These are phyloP conservation scores for Neomonachus schauinslandi DNA, from an alignment of 2,113 vertebrate species.

Conservation along the genomic window DNA sequence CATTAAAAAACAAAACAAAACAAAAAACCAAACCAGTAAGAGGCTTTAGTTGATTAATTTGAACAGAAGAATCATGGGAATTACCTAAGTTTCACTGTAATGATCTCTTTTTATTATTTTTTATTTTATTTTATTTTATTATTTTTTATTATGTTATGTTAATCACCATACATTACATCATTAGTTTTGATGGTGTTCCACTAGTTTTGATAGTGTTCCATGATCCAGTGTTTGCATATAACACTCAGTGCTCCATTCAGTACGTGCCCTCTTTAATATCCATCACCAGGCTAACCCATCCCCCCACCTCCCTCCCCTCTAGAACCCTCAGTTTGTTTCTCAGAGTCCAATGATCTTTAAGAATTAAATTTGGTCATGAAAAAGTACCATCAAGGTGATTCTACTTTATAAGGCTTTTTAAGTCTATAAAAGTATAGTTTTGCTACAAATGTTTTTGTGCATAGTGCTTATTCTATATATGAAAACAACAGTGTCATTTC, in stretches of 20 bases:
- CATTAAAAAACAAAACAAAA: neutral
- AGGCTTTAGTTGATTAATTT: neutral
- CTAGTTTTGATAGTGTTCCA: too few species aligned
- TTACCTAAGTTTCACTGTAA: neutral
- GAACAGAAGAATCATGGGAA: neutral
- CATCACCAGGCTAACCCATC: too few species aligned
- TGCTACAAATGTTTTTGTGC: neutral
- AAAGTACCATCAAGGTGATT: neutral
- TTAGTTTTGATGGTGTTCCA: too few species aligned
- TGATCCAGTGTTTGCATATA: too few species aligned
- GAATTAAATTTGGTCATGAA: conserved; percentile 32
- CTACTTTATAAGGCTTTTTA: neutral
- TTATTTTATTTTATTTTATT: too few species aligned
- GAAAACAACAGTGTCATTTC: neutral
- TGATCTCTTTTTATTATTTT: neutral
- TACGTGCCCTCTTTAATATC: too few species aligned
- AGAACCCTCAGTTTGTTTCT: too few species aligned
- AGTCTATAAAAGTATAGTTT: neutral
- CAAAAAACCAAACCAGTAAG: neutral
- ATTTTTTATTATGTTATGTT: too few species aligned
- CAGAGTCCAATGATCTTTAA: neutral
- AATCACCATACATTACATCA: too few species aligned
- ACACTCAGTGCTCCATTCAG: too few species aligned
- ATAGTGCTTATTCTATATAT: neutral
- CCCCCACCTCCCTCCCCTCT: too few species aligned